Evolutionary conservation across 2,113 vertebrate species (phyloP), one percentile per base, ranked within the genome.

Genomic region (Shinisaurus crocodilurus): DNA sequence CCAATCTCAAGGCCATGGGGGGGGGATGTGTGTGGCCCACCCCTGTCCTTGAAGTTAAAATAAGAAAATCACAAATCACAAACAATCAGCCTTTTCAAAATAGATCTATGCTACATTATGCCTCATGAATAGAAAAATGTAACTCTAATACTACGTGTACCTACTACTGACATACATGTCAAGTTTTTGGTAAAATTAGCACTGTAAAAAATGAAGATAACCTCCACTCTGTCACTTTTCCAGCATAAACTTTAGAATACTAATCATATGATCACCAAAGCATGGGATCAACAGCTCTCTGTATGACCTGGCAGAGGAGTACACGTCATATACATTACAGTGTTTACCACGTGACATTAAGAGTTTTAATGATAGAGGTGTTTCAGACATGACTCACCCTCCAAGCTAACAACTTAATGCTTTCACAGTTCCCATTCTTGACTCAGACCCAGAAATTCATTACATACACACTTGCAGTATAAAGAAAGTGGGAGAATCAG

Each of bases 341-440:
- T 69, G 54, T 93, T 90, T 92, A 95, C 82, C 88, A 92, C 89
- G 54, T 91, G 23, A 87, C 76, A 93, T 94, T 87, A 88, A 95
- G 91, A 0, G 1, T 88, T 90, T 82, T 96, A 94, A 95, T 95
- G 95, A 94, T 93, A 96, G 90, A 88, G 92, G 95, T 94, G 92
- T 87, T 95, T 83, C 93, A 94, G 94, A 95, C 94, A 94, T 94
- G 91, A 94, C 88, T 90, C 92, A 93, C 91, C 91, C 89, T 92
- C 90, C 93, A 95, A 95, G 93, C 95, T 95, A 94, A 93, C 85
- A 94, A 86, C 27, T 76, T 60, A 45, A 63, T 76, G 72, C 18
- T 96, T 95, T 96, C 93, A 96, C 95, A 93, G 94, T 90, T n/a
- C 13, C 92, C 92, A 95, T 95, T 95, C 96, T 94, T 96, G 94